Evolutionary conservation across 2,888 invertebrate species (phyloP).

Genomic region (Eledona agricola): DNA sequence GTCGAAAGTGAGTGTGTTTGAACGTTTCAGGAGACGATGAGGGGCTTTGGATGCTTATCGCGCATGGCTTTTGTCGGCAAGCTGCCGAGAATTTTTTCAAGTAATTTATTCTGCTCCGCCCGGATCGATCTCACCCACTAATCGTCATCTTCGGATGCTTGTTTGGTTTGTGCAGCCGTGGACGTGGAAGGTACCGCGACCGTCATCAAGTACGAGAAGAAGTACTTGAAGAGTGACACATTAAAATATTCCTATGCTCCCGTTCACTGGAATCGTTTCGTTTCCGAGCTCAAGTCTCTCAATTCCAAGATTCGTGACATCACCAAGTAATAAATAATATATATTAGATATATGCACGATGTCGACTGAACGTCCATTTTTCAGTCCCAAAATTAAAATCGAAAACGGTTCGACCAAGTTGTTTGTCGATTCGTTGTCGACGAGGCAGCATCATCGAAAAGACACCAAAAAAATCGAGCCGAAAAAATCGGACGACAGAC

Average conservation of each 20-base stretch:
- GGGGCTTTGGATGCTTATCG: too few species aligned
- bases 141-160: not conserved
- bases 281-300: slow-evolving; percentile 50
- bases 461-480: slow-evolving; percentile 38
- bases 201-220: slow-evolving; percentile 63
- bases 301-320: slow-evolving; percentile 56
- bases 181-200: slow-evolving; percentile 68
- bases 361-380: too few species aligned
- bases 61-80: too few species aligned
- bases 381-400: slow-evolving; percentile 60
- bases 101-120: not conserved
- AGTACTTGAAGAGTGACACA: slow-evolving; percentile 60
- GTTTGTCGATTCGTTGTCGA: too few species aligned
- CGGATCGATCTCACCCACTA: not conserved
- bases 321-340: slow-evolving; percentile 53
- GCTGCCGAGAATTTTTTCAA: not conserved
- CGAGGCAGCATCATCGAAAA: slow-evolving; percentile 16
- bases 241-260: slow-evolving; percentile 55
- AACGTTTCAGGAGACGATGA: not conserved
- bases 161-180: slow-evolving; percentile 65
- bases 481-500: slow-evolving; percentile 55
- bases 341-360: too few species aligned
- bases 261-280: slow-evolving; percentile 56
- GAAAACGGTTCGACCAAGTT: slow-evolving; percentile 55
- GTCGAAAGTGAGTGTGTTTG: slow-evolving; percentile 75